These are phyloP conservation scores for Stenoptilia bipunctidactyla DNA, from an alignment of 2,888 invertebrate genomes.

Conservation along the genomic window DNA sequence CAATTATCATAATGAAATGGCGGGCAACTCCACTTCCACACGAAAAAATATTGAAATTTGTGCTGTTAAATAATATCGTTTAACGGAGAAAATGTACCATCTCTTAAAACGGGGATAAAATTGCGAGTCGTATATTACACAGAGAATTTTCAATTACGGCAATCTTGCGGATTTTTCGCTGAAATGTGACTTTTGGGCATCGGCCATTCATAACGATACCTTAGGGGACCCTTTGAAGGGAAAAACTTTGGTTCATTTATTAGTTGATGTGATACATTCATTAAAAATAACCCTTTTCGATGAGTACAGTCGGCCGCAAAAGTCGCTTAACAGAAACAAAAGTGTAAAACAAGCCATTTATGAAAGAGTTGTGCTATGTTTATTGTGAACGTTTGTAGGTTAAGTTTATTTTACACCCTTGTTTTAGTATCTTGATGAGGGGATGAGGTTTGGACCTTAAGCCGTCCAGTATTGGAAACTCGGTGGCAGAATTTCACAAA, in stretches of 20 bases:
- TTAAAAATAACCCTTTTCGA: too few species aligned
- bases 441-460: too few species aligned
- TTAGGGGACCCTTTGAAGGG: too few species aligned
- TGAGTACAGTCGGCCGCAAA: too few species aligned
- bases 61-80: slow-evolving; percentile 68
- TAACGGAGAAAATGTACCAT: slow-evolving; percentile 57
- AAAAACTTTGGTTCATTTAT: slow-evolving; percentile 10
- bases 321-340: too few species aligned
- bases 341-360: too few species aligned
- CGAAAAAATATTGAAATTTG: slow-evolving; percentile 63
- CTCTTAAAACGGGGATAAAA: slow-evolving; percentile 43
- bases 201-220: slow-evolving; percentile 56
- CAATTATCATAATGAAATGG: slow-evolving; percentile 68
- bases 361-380: too few species aligned
- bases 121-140: slow-evolving; percentile 68
- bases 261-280: not conserved
- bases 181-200: slow-evolving; percentile 66
- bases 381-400: too few species aligned
- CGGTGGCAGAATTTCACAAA: too few species aligned
- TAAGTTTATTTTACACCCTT: too few species aligned
- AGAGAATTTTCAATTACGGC: slow-evolving; percentile 70
- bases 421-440: too few species aligned
- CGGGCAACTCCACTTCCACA: slow-evolving; percentile 44
- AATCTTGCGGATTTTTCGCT: slow-evolving; percentile 68
- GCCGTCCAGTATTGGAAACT: too few species aligned